These are phyloP conservation scores for Brachirus orientalis DNA, from an alignment of 2,113 vertebrate species.

Conservation along the genomic window DNA sequence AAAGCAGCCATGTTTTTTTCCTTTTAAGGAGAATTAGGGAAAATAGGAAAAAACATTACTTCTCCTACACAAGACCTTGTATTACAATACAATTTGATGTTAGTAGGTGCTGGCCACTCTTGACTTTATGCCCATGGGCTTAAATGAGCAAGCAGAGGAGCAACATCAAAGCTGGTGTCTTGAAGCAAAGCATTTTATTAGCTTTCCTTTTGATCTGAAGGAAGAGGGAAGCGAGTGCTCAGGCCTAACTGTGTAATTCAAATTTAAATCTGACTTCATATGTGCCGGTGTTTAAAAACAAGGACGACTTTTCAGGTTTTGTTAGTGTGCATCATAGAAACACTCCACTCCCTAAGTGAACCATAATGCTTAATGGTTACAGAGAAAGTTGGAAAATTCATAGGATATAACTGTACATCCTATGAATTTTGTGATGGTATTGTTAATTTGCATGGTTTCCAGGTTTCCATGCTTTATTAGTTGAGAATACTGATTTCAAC, in stretches of 20 bases:
- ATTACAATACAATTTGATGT: slow-evolving; percentile 48
- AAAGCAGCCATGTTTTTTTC: background rate
- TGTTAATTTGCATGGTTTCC: background rate
- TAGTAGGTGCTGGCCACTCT: slow-evolving; percentile 50
- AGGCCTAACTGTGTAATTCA: slow-evolving; percentile 70
- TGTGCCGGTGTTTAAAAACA: slow-evolving; percentile 67
- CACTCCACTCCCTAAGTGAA: slow-evolving; percentile 64
- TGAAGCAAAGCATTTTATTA: slow-evolving; percentile 76
- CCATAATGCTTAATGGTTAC: background rate
- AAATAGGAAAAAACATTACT: background rate
- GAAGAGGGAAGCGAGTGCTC: slow-evolving; percentile 47
- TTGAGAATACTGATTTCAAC: no score
- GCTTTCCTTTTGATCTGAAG: slow-evolving; percentile 83
- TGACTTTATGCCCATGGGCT: slow-evolving; percentile 49
- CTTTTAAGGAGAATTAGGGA: background rate
- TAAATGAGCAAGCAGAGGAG: slow-evolving; percentile 62
- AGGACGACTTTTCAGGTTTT: slow-evolving; percentile 55
- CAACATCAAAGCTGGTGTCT: slow-evolving; percentile 82
- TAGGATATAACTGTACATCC: background rate
- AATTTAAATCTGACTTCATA: slow-evolving; percentile 71
- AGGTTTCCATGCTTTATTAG: background rate
- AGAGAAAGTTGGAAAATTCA: slow-evolving; percentile 17
- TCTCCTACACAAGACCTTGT: background rate
- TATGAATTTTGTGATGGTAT: background rate
- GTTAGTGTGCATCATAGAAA: slow-evolving; percentile 36